These are phyloP conservation scores for Gobiocypris rarus DNA, from an alignment of 2,113 vertebrate genomes.

Conservation along the genomic window DNA sequence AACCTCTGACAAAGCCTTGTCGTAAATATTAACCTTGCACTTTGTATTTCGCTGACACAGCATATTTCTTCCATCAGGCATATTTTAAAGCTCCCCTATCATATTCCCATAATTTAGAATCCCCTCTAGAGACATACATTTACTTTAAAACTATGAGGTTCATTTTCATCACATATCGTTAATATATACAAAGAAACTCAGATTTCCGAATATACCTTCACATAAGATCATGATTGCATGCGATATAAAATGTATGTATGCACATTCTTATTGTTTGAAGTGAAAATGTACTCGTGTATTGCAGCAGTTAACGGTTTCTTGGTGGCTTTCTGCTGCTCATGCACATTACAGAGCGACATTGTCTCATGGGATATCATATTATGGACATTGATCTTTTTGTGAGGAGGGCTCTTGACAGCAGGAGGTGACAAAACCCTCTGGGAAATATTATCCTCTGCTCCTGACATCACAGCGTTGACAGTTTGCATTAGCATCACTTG, in stretches of 20 bases:
- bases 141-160: not conserved
- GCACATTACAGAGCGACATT: not conserved
- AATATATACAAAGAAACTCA: not conserved
- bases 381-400: constrained; percentile 52
- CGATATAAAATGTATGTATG: not conserved
- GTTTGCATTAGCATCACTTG: constrained; percentile 45
- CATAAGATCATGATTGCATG: not conserved
- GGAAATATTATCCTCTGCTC: constrained; percentile 44
- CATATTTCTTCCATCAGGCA: constrained; percentile 2
- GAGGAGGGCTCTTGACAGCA: constrained; percentile 43
- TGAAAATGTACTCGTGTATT: not conserved
- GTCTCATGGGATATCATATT: constrained; percentile 44
- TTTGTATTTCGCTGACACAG: constrained; percentile 12
- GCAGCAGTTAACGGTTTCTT: not conserved
- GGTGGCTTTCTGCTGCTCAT: constrained; percentile 20
- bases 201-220: not conserved
- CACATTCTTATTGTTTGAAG: not conserved
- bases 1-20: constrained; percentile 12
- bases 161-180: constrained; percentile 22
- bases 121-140: not conserved
- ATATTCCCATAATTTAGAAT: not conserved
- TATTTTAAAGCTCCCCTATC: constrained; percentile 12
- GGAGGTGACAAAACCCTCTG: constrained; percentile 46
- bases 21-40: constrained; percentile 9
- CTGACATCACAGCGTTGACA: constrained; percentile 49